These are phyloP conservation scores for Cetonia aurata DNA, from an alignment of 2,888 invertebrate species.

Conservation along the genomic window DNA sequence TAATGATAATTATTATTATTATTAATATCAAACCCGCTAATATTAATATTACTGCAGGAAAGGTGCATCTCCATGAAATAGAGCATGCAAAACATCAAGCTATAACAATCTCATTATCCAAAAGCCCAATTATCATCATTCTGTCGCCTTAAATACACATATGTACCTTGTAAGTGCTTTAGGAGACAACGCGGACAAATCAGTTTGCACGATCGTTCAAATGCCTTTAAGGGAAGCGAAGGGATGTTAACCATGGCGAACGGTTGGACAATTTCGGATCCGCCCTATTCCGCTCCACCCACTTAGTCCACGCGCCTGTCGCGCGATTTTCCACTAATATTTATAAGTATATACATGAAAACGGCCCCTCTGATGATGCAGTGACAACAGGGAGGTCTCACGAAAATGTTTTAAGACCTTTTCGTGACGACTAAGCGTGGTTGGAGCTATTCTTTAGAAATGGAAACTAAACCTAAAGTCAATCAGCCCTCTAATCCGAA, in stretches of 20 bases:
- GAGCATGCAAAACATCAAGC: not conserved
- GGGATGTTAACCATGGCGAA: constrained; percentile 49
- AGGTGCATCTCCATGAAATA: not conserved
- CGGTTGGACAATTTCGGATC: constrained; percentile 51
- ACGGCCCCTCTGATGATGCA: constrained; percentile 7
- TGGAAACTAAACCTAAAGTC: constrained; percentile 53
- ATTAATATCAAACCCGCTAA: too few relatives aligned
- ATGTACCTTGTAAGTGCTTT: not conserved
- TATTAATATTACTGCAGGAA: too few relatives aligned
- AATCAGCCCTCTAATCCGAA: constrained; percentile 80
- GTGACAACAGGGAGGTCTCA: constrained; percentile 8
- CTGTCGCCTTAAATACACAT: not conserved
- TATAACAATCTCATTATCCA: constrained; percentile 22
- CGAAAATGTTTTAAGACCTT: constrained; percentile 13
- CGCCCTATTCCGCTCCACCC: constrained; percentile 46
- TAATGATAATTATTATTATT: too few relatives aligned
- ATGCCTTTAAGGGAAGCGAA: constrained; percentile 38
- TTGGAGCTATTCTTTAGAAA: not conserved
- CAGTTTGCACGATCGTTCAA: constrained; percentile 30
- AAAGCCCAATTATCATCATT: constrained; percentile 26
- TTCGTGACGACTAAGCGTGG: not conserved
- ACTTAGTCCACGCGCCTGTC: constrained; percentile 48
- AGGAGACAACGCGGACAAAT: constrained; percentile 9
- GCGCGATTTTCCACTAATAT: constrained; percentile 30
- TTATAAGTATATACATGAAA: constrained; percentile 27